Percentiles rank a stretch among this genome's conserved stretches.
Evolutionary conservation across 2,888 invertebrate genomes (phyloP).

Genomic region (Pseudococcus longispinus): DNA sequence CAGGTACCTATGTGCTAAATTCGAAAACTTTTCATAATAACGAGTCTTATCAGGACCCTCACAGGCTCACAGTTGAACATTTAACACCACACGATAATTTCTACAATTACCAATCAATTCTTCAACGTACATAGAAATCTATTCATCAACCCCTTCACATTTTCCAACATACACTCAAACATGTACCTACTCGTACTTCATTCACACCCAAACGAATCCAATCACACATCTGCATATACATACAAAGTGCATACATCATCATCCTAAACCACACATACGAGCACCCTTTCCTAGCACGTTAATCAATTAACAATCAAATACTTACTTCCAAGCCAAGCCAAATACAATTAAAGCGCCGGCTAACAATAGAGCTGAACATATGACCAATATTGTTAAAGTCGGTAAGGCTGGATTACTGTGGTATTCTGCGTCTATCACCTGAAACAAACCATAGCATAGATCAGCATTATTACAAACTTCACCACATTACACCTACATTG

Average conservation of each 20-base stretch:
- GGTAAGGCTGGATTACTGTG: conserved; percentile 84
- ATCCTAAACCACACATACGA: neutral
- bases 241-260: neutral
- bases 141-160: neutral
- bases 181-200: neutral
- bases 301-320: conserved; percentile 61
- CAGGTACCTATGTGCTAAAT: no score
- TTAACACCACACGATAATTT: neutral
- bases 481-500: no score
- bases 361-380: conserved; percentile 79
- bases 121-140: neutral
- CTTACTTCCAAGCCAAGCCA: conserved; percentile 88
- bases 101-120: neutral
- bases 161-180: neutral
- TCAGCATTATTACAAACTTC: conserved; percentile 8
- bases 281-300: neutral
- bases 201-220: neutral
- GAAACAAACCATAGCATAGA: conserved; percentile 65
- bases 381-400: conserved; percentile 83
- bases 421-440: conserved; percentile 89
- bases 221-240: neutral
- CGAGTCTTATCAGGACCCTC: no score
- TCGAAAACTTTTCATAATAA: no score
- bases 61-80: no score
- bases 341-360: conserved; percentile 80